Percentiles rank a stretch among this genome's conserved stretches.
Conservation (phyloP, 2,888 invertebrate genomes). For the Lycocerus yunnanus region DNA sequence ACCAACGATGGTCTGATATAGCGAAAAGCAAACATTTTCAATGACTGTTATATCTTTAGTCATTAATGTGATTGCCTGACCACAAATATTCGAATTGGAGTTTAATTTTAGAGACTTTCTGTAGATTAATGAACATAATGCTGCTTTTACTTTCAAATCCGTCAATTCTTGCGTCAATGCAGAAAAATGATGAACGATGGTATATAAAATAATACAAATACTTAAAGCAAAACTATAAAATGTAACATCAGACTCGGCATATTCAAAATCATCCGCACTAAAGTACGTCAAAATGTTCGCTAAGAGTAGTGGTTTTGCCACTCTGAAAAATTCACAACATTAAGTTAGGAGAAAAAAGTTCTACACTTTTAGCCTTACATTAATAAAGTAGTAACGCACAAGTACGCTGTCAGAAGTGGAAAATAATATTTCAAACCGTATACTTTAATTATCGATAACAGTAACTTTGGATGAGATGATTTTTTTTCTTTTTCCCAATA, state of each 20-base stretch:
- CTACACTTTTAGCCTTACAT: background rate
- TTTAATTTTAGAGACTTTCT: background rate
- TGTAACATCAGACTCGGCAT: background rate
- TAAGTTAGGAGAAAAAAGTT: background rate
- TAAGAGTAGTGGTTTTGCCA: background rate
- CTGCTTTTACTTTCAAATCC: background rate
- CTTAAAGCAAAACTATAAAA: background rate
- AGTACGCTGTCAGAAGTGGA: background rate
- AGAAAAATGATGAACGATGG: background rate
- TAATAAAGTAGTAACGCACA: background rate
- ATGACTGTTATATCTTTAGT: constrained; percentile 88
- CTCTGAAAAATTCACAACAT: background rate
- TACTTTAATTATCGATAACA: background rate
- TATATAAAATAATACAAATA: background rate
- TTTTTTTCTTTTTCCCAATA: background rate
- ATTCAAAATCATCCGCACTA: background rate
- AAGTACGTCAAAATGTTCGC: background rate
- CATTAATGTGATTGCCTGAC: constrained; percentile 55
- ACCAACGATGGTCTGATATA: constrained; percentile 60
- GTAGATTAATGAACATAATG: background rate
- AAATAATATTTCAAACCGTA: background rate
- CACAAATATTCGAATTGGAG: constrained; percentile 56
- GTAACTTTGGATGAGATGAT: background rate
- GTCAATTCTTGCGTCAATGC: background rate
- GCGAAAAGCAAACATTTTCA: constrained; percentile 61